These are phyloP conservation scores for Pelosia muscerda DNA, from an alignment of 2,888 invertebrate species.

Conservation along the genomic window DNA sequence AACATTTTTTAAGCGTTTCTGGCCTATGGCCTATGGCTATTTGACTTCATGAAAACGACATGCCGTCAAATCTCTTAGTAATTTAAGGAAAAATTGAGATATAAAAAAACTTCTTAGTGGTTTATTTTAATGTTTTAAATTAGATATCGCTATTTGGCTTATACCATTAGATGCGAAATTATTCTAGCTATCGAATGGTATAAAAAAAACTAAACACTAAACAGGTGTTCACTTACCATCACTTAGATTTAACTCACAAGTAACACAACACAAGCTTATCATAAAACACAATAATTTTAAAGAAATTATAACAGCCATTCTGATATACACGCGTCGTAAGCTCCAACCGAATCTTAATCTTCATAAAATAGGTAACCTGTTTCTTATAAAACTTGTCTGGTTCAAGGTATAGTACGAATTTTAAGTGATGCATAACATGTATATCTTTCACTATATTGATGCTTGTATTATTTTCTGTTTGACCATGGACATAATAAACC, in stretches of 20 bases:
- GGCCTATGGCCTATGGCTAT: too few species aligned
- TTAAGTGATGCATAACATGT: background rate
- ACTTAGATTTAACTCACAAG: background rate
- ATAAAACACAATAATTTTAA: background rate
- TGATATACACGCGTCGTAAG: background rate
- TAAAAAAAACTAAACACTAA: background rate
- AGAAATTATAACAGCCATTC: background rate
- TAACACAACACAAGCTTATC: background rate
- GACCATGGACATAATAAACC: too few species aligned
- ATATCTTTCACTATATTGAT: background rate
- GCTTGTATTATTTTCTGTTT: too few species aligned
- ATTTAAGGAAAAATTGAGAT: too few species aligned
- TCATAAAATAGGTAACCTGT: conserved; percentile 1
- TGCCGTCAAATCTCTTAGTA: too few species aligned
- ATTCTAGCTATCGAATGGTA: too few species aligned
- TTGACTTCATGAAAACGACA: too few species aligned
- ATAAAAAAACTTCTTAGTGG: too few species aligned
- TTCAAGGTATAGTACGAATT: background rate
- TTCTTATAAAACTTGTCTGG: background rate
- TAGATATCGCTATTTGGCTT: too few species aligned
- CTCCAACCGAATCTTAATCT: background rate
- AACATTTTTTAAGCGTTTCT: too few species aligned
- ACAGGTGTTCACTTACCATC: conserved; percentile 1
- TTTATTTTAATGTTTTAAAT: too few species aligned
- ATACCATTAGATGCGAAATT: too few species aligned